Base-by-base conservation (phyloP, 2,888 invertebrate genomes). In the Platerodrilus igneus region DNA sequence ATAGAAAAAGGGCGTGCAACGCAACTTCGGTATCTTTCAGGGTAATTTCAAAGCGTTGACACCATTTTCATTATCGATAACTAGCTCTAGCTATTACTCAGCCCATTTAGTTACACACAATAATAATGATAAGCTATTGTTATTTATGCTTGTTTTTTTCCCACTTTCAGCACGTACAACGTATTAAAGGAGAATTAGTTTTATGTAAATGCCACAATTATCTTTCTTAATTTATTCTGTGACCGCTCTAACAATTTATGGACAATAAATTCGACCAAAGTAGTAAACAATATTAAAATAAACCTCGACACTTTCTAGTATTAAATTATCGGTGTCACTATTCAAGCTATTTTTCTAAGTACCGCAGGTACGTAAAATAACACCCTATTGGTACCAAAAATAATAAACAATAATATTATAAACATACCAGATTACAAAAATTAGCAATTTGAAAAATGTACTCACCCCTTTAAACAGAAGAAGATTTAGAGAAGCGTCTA, bases 281-380 rank as follows among this genome's bases (percentile, higher is more conserved):
- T 17, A 25, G 7, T 21, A 33, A 33, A 33, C 17, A 23, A 33
- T 33, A 13, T 14, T 31, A 14, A 31, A 31, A 22, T 31, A 29
- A 9, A 10, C 10, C 33, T 13, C 25, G 17, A 25, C 14, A 18
- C 25, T 33, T 33, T 33, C 33, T 33, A 33, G 33, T 11, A 13
- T 25, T 25, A 25, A 33, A 33, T 10, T 7, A 16, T 17, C 3
- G 6, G 4, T 26, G 10, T 3, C 6, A 14, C 10, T 14, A 15
- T 26, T 15, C 7, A 15, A 15, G 19, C 29, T 19, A n/a, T n/a
- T 7, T 29, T 14, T 17, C 7, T 16, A n/a, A 2, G n/a, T 19
- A 29, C 26, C 3, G 13, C 3, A 4, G 13, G 9, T 20, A 20
- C 20, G 20, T 20, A n/a, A 20, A 20, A 3, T 20, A n/a, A 20